phyloP scores from a whole-genome alignment of 2,113 vertebrate species.

The Chinchilla lanigera region DNA sequence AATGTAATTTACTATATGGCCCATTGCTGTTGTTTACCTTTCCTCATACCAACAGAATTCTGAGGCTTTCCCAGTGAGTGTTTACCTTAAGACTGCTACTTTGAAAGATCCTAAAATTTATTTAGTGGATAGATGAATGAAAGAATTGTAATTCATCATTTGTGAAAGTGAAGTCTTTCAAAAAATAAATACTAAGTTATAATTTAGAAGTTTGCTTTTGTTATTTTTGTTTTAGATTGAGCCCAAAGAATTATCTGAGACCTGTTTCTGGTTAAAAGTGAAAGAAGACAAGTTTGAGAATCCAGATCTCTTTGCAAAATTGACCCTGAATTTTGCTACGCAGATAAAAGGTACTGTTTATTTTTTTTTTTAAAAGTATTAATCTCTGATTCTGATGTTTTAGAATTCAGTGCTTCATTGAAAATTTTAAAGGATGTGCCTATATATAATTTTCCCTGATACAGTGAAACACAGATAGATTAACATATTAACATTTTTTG shows the following conservation, averaged over 20 bases:
- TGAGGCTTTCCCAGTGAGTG: background rate
- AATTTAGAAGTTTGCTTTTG: background rate
- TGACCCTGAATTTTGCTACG: slow-evolving; percentile 94
- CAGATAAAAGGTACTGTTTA: slow-evolving; percentile 94
- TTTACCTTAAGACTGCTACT: background rate
- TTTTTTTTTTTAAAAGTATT: slow-evolving; percentile 27
- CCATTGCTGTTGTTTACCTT: background rate
- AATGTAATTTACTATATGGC: background rate
- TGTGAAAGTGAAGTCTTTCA: slow-evolving; percentile 4
- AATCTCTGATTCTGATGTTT: slow-evolving; percentile 8
- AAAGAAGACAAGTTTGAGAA: slow-evolving; percentile 97
- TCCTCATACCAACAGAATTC: background rate
- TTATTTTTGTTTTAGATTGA: slow-evolving; percentile 93
- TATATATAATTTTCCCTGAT: background rate
- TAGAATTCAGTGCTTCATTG: background rate
- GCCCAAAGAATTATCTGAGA: slow-evolving; percentile 96
- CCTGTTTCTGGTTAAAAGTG: slow-evolving; percentile 98
- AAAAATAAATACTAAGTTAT: slow-evolving; percentile 17
- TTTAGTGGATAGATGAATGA: background rate
- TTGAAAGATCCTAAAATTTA: slow-evolving; percentile 21
- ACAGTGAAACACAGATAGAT: background rate
- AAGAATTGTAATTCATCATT: slow-evolving; percentile 16
- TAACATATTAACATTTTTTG: background rate
- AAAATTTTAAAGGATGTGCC: background rate
- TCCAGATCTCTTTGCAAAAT: slow-evolving; percentile 94